Evolutionary conservation across 2,113 vertebrate species (phyloP).

Genomic region (Sorex fumeus): DNA sequence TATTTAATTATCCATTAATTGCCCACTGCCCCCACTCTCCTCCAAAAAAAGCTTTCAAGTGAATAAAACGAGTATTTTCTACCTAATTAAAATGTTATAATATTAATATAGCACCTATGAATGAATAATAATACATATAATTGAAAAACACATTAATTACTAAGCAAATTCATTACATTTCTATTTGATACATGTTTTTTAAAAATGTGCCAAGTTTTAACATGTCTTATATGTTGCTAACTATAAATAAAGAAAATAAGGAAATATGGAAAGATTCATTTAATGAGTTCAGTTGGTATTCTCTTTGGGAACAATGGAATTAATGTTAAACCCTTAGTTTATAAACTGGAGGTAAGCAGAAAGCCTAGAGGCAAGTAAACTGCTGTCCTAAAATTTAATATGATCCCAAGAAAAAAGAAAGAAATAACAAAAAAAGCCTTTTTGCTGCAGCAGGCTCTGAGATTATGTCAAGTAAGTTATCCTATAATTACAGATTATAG

Average conservation of each 20-base stretch:
- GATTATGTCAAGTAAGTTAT: conserved; percentile 10
- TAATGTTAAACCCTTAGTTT: neutral
- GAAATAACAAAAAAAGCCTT: conserved; percentile 2
- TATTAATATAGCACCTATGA: conserved; percentile 27
- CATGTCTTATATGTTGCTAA: conserved; percentile 13
- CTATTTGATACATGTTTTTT: conserved; percentile 41
- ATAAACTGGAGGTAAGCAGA: neutral
- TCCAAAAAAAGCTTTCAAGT: conserved; percentile 48
- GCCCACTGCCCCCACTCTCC: neutral
- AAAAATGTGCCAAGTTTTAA: conserved; percentile 53
- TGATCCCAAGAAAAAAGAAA: neutral
- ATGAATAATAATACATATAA: conserved; percentile 31
- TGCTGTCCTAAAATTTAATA: conserved; percentile 43
- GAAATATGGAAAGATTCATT: neutral
- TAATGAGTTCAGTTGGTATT: conserved; percentile 21
- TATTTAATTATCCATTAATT: conserved; percentile 49
- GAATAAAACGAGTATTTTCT: conserved; percentile 13
- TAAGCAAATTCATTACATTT: conserved; percentile 47
- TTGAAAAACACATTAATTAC: conserved; percentile 67
- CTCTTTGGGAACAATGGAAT: conserved; percentile 21
- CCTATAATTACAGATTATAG: conserved; percentile 45
- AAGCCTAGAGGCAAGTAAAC: neutral
- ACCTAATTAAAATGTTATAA: conserved; percentile 51
- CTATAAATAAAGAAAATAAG: neutral
- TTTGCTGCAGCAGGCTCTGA: neutral